Evolutionary conservation across 2,113 vertebrate genomes (phyloP), one percentile per base, ranked within the genome.

Genomic region (Petrocephalus microphthalmus): DNA sequence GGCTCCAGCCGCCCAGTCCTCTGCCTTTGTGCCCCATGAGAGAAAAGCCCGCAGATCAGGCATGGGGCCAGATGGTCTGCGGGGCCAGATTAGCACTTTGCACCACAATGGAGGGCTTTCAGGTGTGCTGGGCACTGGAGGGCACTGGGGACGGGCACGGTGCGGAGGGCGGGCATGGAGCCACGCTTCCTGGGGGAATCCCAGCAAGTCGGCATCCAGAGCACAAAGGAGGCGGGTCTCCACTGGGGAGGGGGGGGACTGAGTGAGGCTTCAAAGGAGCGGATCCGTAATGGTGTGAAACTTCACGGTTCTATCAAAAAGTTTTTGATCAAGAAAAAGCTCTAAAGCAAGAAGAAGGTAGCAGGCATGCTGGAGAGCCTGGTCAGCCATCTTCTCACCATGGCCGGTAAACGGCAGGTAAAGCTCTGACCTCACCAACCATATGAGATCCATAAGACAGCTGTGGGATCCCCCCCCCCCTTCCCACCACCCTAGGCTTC

Each of bases 51-150:
- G 29, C 13, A 85, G 84, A 56, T 54, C 53, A 49, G 88, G 88
- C 81, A 52, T 5, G 13, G 22, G 11, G 88, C 81, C 88, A 88
- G 88, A 13, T 29, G 11, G 42, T 47, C 81, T 47, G 37, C 25
- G 52, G 42, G n/a, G 37, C n/a, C 17, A 47, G 53, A 29, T 53
- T 45, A 84, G 54, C 19, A 42, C 56, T 84, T 49, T 19, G 17
- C 54, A 33, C 56, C 37, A 84, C 78, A 88, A 3, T 83, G 78
- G 22, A 84, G 78, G 20, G 47, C 81, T 64, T 88, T 84, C 81
- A 64, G 88, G 88, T 84, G 42, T 64, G 54, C 78, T 64, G 53
- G 42, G 20, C 20, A 15, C 81, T 42, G 49, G 37, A 37, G 25
- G 47, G 51, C 47, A 0, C 7, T 29, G 54, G 8, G n/a, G 53